A percentile compares a stretch with the other conserved stretches of the same genome.
Evolutionary conservation across 2,113 vertebrate genomes (phyloP).

Genomic region (Pangasianodon gigas): DNA sequence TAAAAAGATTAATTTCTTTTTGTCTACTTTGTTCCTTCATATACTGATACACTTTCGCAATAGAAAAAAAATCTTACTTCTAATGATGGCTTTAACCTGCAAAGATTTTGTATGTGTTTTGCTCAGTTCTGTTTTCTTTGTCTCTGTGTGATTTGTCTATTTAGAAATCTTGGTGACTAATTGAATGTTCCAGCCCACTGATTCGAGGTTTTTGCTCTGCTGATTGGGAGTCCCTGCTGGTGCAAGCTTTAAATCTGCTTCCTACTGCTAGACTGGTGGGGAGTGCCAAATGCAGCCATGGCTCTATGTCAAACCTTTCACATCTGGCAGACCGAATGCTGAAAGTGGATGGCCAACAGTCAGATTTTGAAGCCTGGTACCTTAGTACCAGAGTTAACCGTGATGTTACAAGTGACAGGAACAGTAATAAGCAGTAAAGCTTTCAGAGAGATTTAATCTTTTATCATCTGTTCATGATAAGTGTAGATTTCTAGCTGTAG

Average conservation of each 20-base stretch:
- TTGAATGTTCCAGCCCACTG: slow-evolving; percentile 27
- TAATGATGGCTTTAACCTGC: neutral
- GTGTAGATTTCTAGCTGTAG: neutral
- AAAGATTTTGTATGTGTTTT: neutral
- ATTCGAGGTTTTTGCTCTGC: slow-evolving; percentile 4
- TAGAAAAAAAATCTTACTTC: neutral
- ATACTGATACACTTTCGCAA: neutral
- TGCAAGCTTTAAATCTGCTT: slow-evolving; percentile 11
- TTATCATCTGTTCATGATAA: neutral
- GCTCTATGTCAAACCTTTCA: slow-evolving; percentile 6
- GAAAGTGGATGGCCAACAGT: neutral
- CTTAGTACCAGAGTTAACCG: neutral
- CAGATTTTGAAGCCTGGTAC: neutral
- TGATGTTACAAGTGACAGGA: neutral
- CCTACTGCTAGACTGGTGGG: slow-evolving; percentile 7
- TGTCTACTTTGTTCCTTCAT: neutral
- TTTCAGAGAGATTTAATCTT: neutral
- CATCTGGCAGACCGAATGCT: neutral
- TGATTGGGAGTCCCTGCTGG: slow-evolving; percentile 22
- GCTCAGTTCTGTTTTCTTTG: neutral
- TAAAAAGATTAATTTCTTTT: neutral
- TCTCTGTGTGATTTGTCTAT: neutral
- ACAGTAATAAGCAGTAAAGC: neutral
- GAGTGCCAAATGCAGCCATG: neutral
- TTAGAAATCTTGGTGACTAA: slow-evolving; percentile 15